Evolutionary conservation across 2,113 vertebrate species (phyloP).

Genomic region (Chaetodon auriga): DNA sequence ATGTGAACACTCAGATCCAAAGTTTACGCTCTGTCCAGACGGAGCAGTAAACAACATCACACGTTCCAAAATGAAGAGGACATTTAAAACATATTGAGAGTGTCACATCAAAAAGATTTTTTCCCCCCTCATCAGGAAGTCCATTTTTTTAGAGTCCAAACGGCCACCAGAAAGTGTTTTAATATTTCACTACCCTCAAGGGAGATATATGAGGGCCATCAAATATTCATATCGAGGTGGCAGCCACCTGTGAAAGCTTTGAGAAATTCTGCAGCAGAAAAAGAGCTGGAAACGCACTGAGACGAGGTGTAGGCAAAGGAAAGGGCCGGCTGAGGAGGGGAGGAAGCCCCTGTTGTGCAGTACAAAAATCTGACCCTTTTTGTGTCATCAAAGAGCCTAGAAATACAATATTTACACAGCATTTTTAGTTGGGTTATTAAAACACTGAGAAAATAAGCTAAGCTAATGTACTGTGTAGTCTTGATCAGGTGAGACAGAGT

Average conservation of each 20-base stretch:
- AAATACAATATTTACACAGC: background rate
- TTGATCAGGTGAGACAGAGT: background rate
- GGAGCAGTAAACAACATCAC: background rate
- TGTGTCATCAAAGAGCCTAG: background rate
- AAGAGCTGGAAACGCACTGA: constrained; percentile 29
- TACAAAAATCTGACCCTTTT: background rate
- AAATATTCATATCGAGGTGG: constrained; percentile 80
- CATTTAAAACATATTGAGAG: constrained; percentile 9
- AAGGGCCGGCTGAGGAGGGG: background rate
- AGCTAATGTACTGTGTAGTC: background rate
- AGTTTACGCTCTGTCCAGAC: background rate
- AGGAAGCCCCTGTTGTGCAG: constrained; percentile 13
- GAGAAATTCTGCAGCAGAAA: constrained; percentile 59
- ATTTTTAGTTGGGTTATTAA: background rate
- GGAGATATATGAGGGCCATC: constrained; percentile 76
- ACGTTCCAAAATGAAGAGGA: background rate
- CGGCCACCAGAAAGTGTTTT: constrained; percentile 72
- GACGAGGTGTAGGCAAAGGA: constrained; percentile 44
- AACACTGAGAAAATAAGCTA: too few relatives aligned
- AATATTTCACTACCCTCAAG: constrained; percentile 81
- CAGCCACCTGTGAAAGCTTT: constrained; percentile 74
- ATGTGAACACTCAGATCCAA: background rate
- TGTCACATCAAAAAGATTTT: background rate
- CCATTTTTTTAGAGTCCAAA: constrained; percentile 47
- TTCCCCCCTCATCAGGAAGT: background rate